These are phyloP conservation scores for Vanacampus margaritifer DNA, from an alignment of 2,113 vertebrate genomes.

Conservation along the genomic window DNA sequence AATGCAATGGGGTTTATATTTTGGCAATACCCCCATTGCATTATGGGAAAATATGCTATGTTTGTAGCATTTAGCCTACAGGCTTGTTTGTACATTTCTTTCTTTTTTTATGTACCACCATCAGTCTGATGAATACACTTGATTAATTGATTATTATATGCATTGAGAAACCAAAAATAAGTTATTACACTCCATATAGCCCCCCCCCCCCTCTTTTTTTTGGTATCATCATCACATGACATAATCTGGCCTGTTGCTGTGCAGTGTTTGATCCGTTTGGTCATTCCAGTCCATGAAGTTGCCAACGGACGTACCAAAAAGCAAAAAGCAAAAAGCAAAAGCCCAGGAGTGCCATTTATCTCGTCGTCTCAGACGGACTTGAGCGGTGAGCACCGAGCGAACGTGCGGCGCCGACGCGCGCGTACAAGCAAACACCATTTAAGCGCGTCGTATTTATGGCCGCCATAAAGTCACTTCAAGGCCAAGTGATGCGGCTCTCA, in stretches of 20 bases:
- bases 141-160: too few species aligned
- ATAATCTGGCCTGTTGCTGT: neutral
- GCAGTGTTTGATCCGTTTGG: too few species aligned
- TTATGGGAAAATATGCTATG: too few species aligned
- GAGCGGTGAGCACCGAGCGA: constrained; percentile 26
- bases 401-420: constrained; percentile 42
- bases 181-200: too few species aligned
- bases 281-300: neutral
- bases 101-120: too few species aligned
- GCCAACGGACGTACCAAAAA: neutral
- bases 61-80: too few species aligned
- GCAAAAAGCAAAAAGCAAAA: neutral
- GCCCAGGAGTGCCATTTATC: constrained; percentile 40
- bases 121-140: too few species aligned
- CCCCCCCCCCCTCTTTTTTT: too few species aligned
- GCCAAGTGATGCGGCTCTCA: neutral
- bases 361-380: constrained; percentile 17
- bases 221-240: neutral
- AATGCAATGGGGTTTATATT: too few species aligned
- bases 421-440: constrained; percentile 56
- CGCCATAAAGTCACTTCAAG: constrained; percentile 44
- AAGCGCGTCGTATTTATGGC: constrained; percentile 37
- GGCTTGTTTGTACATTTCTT: too few species aligned
- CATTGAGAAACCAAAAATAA: too few species aligned
- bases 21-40: too few species aligned